Conservation (phyloP, 2,797 vertebrate genomes). For the Merluccius polli region DNA sequence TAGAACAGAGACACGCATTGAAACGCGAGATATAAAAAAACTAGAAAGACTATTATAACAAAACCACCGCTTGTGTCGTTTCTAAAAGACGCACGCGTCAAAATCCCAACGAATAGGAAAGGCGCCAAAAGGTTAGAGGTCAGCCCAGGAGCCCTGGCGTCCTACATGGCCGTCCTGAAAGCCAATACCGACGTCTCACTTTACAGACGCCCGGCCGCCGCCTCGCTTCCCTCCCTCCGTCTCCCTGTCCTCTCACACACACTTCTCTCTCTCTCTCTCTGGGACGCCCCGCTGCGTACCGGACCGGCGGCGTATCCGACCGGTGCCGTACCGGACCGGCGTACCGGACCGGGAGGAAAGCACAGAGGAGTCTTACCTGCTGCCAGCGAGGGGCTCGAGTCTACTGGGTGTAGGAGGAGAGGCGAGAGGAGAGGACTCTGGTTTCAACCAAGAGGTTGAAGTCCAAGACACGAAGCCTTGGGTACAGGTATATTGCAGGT, state of each 20-base stretch:
- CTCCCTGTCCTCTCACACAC: not conserved
- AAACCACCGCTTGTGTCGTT: not conserved
- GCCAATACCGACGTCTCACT: not conserved
- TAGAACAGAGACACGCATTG: no score
- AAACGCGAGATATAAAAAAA: no score
- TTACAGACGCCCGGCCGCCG: not conserved
- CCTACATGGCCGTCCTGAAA: conserved; percentile 7
- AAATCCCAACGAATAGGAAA: not conserved
- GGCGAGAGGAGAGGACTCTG: not conserved
- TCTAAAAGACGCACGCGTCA: not conserved
- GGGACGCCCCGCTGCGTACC: no score
- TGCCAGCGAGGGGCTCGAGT: not conserved
- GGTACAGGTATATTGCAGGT: not conserved
- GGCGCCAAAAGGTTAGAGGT: not conserved
- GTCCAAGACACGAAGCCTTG: not conserved
- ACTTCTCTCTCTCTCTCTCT: not conserved
- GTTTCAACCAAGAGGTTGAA: not conserved
- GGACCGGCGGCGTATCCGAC: no score
- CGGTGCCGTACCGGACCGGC: no score
- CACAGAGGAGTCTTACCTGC: not conserved
- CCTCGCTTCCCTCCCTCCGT: not conserved
- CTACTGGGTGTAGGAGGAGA: not conserved
- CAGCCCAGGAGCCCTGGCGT: not conserved
- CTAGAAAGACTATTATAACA: no score
- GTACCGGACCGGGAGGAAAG: not conserved